phyloP scores from a whole-genome alignment of 2,888 invertebrate species.

The Cryptus armator region DNA sequence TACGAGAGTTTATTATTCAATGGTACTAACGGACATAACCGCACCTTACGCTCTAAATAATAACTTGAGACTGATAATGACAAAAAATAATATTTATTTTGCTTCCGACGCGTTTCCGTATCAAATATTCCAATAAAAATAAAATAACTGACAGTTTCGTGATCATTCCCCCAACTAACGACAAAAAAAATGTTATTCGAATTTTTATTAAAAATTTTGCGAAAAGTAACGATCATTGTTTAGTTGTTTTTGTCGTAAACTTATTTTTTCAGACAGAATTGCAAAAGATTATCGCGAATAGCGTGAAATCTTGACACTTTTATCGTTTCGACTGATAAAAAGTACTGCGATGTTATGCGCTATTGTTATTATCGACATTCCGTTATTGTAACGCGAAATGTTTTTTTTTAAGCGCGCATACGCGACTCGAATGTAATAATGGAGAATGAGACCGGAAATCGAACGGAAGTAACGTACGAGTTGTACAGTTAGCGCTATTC shows the following conservation, averaged over 20 bases:
- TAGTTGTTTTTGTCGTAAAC: background rate
- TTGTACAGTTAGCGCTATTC: background rate
- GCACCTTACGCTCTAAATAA: background rate
- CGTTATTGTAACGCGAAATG: conserved; percentile 46
- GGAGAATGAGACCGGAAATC: conserved; percentile 38
- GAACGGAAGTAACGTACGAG: conserved; percentile 50
- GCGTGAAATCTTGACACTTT: conserved; percentile 1
- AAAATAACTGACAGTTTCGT: too few species aligned
- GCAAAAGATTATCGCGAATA: background rate
- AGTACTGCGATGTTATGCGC: conserved; percentile 19
- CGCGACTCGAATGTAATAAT: conserved; percentile 15
- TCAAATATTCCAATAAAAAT: background rate
- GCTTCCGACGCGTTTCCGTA: background rate
- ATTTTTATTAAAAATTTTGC: background rate
- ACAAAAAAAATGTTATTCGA: too few species aligned
- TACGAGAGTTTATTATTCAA: background rate
- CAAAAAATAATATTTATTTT: background rate
- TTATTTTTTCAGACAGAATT: background rate
- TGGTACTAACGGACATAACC: background rate
- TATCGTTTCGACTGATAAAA: conserved; percentile 17
- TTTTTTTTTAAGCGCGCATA: background rate
- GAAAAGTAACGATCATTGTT: background rate
- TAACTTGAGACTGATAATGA: background rate
- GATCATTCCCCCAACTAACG: too few species aligned
- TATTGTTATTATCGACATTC: conserved; percentile 22